phyloP scores from a whole-genome alignment of 2,113 vertebrate species.

The Hippocampus abdominalis region DNA sequence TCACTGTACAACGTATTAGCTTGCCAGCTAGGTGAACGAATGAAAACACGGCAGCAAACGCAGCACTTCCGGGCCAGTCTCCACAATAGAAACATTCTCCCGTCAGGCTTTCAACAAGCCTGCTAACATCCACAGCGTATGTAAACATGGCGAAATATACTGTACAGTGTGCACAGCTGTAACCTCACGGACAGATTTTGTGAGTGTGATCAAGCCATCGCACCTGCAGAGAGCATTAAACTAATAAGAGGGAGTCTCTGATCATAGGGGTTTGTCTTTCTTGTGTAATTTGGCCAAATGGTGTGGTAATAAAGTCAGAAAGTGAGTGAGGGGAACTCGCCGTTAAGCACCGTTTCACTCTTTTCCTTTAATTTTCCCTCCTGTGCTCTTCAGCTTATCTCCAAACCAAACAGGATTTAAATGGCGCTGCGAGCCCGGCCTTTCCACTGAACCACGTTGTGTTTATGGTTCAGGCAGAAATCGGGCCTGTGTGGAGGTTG shows the following conservation, averaged over 20 bases:
- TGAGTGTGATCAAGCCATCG: conserved; percentile 26
- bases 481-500: conserved; percentile 64
- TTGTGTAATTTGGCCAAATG: conserved; percentile 74
- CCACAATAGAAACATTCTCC: neutral
- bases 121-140: neutral
- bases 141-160: conserved; percentile 7
- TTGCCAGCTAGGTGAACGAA: conserved; percentile 26
- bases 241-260: conserved; percentile 55
- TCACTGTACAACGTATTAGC: conserved; percentile 30
- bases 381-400: conserved; percentile 71
- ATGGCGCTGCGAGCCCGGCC: conserved; percentile 52
- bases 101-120: conserved; percentile 5
- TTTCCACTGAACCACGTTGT: conserved; percentile 64
- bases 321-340: conserved; percentile 70
- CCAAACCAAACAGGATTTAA: conserved; percentile 74
- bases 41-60: conserved; percentile 34
- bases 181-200: conserved; percentile 4
- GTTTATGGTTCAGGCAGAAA: conserved; percentile 70
- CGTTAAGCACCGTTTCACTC: conserved; percentile 59
- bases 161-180: conserved; percentile 7
- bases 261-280: conserved; percentile 64
- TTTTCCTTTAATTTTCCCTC: conserved; percentile 53
- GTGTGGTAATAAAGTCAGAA: conserved; percentile 68
- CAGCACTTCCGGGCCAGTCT: neutral
- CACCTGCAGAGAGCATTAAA: conserved; percentile 53